These are phyloP conservation scores for Calyptomena viridis DNA, from an alignment of 2,113 vertebrate genomes.

Conservation along the genomic window DNA sequence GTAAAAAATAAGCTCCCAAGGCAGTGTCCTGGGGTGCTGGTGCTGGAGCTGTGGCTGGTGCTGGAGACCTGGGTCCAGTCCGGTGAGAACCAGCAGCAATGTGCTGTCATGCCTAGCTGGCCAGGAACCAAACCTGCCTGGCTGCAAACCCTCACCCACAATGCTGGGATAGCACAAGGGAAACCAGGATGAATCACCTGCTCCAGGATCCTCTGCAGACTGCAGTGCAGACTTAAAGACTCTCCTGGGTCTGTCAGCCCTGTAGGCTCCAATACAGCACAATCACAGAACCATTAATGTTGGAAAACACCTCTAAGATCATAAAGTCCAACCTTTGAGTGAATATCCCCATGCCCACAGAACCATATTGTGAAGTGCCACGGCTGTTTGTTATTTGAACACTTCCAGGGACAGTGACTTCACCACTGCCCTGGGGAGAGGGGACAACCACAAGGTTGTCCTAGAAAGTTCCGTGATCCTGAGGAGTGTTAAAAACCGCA, in stretches of 20 bases:
- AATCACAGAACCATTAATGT: not conserved
- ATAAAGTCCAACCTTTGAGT: not conserved
- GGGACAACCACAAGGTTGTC: not conserved
- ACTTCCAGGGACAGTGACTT: not conserved
- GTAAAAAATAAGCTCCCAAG: fast-evolving
- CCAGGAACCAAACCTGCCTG: not conserved
- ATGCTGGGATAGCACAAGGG: not conserved
- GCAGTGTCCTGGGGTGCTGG: not conserved
- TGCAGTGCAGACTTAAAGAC: not conserved
- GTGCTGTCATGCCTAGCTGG: not conserved
- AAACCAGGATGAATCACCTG: not conserved
- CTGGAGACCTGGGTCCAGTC: not conserved
- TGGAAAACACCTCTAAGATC: not conserved
- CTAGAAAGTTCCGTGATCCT: not conserved
- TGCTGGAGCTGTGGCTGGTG: not conserved
- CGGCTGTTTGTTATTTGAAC: not conserved
- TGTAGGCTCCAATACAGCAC: not conserved
- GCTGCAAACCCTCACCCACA: not conserved
- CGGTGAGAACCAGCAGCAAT: not conserved
- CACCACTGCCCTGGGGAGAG: not conserved
- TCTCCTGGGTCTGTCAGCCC: not conserved
- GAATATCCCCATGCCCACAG: fast-evolving
- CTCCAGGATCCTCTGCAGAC: not conserved
- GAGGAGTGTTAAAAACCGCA: not conserved
- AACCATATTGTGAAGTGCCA: not conserved